These are phyloP conservation scores for Chrysaora quinquecirrha DNA, from an alignment of 30 jellyfish, hydroid and myxozoan genomes.

Conservation along the genomic window DNA sequence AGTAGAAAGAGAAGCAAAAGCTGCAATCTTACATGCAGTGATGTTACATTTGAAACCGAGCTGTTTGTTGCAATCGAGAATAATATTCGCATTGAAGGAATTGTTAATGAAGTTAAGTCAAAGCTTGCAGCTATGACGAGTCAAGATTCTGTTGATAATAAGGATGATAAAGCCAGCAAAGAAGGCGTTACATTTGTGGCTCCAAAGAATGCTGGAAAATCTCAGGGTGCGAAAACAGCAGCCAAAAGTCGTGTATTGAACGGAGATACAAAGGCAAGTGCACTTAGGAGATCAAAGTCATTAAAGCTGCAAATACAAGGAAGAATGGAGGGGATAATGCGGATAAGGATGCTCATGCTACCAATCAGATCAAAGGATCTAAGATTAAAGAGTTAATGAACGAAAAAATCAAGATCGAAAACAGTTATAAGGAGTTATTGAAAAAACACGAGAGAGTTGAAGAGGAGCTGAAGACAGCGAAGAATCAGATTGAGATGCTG, in stretches of 20 bases:
- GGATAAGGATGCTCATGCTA: conserved; percentile 10
- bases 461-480: conserved; percentile 62
- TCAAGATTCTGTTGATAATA: conserved; percentile 12
- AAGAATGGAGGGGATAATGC: neutral
- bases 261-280: conserved; percentile 49
- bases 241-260: conserved; percentile 19
- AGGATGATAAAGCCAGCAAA: neutral
- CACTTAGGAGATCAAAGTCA: conserved; percentile 50
- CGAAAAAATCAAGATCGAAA: conserved; percentile 52
- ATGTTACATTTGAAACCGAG: conserved; percentile 84
- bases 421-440: conserved; percentile 33
- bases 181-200: neutral
- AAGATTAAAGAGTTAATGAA: conserved; percentile 70
- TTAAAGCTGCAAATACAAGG: conserved; percentile 5
- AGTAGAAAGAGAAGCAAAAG: conserved; percentile 31
- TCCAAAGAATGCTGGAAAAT: conserved; percentile 12
- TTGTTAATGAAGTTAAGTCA: conserved; percentile 60
- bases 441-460: conserved; percentile 41
- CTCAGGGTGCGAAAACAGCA: conserved; percentile 3
- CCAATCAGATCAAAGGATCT: conserved; percentile 22
- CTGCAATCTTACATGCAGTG: conserved; percentile 28
- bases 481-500: conserved; percentile 58
- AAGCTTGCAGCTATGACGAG: conserved; percentile 2
- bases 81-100: conserved; percentile 76
- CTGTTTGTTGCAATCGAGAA: conserved; percentile 85